Evolutionary conservation across 2,113 vertebrate species (phyloP).

Genomic region (Guaruba guarouba): DNA sequence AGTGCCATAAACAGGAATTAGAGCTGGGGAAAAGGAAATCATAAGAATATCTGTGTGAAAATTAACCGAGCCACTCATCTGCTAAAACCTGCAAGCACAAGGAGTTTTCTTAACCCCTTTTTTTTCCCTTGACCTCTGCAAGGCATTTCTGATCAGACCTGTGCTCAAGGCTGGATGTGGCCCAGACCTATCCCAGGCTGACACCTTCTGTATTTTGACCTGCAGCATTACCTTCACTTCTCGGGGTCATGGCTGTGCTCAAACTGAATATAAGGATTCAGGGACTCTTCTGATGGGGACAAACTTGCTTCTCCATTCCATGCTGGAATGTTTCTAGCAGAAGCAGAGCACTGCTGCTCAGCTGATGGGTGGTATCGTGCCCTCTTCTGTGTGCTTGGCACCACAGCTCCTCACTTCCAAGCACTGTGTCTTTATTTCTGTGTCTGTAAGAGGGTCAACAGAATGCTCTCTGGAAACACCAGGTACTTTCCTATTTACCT

Average conservation of each 20-base stretch:
- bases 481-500: not conserved
- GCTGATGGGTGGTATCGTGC: not conserved
- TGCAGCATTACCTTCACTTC: not conserved
- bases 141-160: not conserved
- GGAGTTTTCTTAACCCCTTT: not conserved
- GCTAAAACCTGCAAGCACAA: not conserved
- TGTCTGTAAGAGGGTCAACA: not conserved
- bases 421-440: not conserved
- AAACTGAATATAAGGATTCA: not conserved
- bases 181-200: not conserved
- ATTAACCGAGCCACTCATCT: not conserved
- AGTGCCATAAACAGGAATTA: not conserved
- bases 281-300: not conserved
- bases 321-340: not conserved
- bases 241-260: not conserved
- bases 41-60: not conserved
- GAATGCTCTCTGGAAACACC: not conserved
- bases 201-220: not conserved
- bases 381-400: not conserved
- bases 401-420: not conserved
- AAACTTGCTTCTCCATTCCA: not conserved
- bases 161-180: not conserved
- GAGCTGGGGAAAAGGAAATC: not conserved
- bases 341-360: not conserved
- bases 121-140: not conserved